phyloP scores from a whole-genome alignment of 1,140 invertebrate genomes.

The Heliconius hermathena region DNA sequence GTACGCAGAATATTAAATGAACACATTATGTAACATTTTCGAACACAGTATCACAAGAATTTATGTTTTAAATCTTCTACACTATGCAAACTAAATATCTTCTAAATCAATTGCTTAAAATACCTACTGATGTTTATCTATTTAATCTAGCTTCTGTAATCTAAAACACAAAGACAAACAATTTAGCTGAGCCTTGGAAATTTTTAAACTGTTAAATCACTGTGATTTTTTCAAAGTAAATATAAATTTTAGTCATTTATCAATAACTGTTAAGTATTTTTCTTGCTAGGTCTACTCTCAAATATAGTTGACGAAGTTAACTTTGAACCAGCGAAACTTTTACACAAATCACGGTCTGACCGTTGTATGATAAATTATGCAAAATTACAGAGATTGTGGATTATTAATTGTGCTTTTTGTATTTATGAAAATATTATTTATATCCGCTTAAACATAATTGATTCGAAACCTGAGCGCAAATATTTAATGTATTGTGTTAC shows the following conservation, averaged over 20 bases:
- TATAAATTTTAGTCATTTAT: constrained; percentile 32
- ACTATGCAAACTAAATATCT: background rate
- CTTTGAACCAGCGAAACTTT: constrained; percentile 59
- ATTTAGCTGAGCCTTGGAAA: background rate
- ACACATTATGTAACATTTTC: background rate
- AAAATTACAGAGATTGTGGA: constrained; percentile 16
- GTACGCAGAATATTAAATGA: background rate
- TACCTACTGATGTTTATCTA: background rate
- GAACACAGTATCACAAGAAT: background rate
- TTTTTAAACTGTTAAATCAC: constrained; percentile 24
- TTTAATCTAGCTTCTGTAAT: background rate
- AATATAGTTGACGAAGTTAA: constrained; percentile 49
- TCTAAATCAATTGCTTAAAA: background rate
- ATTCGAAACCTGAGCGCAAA: background rate
- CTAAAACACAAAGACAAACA: constrained; percentile 5
- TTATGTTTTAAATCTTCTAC: background rate
- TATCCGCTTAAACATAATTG: background rate
- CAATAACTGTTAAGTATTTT: constrained; percentile 55
- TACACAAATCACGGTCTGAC: constrained; percentile 63
- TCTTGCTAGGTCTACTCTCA: constrained; percentile 56
- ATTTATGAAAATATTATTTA: constrained; percentile 12
- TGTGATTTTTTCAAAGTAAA: background rate
- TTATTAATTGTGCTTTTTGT: constrained; percentile 16
- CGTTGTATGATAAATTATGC: constrained; percentile 31
- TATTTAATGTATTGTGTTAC: constrained; percentile 9